Conservation (phyloP, 2,888 invertebrate genomes). For the Limnephilus marmoratus region DNA sequence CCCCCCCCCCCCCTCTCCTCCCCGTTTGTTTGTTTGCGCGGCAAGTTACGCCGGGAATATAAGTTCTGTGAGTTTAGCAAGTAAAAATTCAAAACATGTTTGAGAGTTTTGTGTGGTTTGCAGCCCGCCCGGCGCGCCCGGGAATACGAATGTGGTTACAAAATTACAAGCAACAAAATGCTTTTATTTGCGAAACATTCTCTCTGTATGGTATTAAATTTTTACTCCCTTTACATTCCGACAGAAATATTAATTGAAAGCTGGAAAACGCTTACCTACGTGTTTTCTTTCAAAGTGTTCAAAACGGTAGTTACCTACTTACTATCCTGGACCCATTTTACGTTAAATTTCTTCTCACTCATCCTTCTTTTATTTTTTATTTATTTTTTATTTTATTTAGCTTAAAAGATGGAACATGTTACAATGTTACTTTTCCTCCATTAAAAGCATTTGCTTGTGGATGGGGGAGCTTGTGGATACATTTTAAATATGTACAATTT, state of each 20-base stretch:
- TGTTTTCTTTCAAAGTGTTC: not conserved
- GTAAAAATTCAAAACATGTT: slow-evolving; percentile 34
- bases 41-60: not conserved
- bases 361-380: not conserved
- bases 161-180: not conserved
- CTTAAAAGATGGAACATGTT: too few species aligned
- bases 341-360: not conserved
- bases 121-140: not conserved
- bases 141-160: slow-evolving; percentile 15
- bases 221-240: not conserved
- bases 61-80: not conserved
- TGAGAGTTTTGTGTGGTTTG: slow-evolving; percentile 22
- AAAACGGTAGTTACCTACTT: not conserved
- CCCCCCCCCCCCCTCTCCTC: too few species aligned
- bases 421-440: too few species aligned
- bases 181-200: not conserved
- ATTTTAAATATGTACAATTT: too few species aligned
- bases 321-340: not conserved
- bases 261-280: not conserved
- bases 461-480: too few species aligned
- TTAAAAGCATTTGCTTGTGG: too few species aligned
- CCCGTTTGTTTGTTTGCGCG: not conserved
- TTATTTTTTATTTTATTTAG: too few species aligned
- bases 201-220: not conserved
- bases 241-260: not conserved